Conservation (phyloP, 2,797 vertebrate species). For the Eulemur rubriventer region DNA sequence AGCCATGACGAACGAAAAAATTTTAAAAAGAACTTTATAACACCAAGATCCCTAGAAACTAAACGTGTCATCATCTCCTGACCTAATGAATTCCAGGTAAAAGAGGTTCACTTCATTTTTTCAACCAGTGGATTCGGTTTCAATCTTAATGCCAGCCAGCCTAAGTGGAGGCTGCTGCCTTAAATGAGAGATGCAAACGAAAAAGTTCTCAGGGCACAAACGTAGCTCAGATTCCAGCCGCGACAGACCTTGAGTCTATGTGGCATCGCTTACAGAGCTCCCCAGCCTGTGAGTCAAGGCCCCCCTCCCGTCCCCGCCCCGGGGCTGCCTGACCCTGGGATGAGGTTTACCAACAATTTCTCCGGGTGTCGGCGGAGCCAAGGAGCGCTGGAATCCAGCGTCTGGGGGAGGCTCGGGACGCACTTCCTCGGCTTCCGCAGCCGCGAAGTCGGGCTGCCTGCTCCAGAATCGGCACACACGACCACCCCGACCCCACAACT, state of each 20-base stretch:
- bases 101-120: not conserved
- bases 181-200: not conserved
- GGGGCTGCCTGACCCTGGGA: not conserved
- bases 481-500: not conserved
- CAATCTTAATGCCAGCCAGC: not conserved
- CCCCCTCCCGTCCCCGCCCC: not conserved
- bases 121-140: not conserved
- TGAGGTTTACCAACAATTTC: constrained; percentile 48
- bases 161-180: not conserved
- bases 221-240: constrained; percentile 5
- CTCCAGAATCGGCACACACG: not conserved
- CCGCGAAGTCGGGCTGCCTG: not conserved
- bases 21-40: not conserved
- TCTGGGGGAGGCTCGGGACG: not conserved
- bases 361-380: not conserved
- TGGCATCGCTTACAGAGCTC: constrained; percentile 47
- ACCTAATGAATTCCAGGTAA: constrained; percentile 24
- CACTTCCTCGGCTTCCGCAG: not conserved
- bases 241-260: not conserved
- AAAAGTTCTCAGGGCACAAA: constrained; percentile 7
- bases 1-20: not conserved
- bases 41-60: not conserved
- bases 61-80: not conserved
- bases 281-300: constrained; percentile 7
- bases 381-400: not conserved